Base-by-base conservation (phyloP, 2,797 vertebrate genomes). In the Glossophaga mutica region DNA sequence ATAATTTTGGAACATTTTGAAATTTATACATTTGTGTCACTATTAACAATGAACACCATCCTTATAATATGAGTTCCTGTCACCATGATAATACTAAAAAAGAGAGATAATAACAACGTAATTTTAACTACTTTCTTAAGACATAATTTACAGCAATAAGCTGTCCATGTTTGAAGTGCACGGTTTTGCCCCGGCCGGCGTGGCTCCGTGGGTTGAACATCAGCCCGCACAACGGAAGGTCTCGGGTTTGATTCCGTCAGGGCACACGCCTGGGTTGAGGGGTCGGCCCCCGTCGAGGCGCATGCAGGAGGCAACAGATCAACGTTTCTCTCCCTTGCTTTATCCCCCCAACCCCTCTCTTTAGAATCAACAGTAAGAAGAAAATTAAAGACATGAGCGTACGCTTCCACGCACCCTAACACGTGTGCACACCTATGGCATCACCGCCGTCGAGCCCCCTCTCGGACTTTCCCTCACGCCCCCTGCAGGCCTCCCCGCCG, bases 31-130 rank as follows among this genome's bases (percentile, higher is more conserved):
- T 10, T 34, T 22, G 6, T 68, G 42, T 76, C 11, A 67, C 10
- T 65, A 82, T 93, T 46, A 70, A 78, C 92, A 94, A 48, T 79
- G 46, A 87, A 65, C 85, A 81, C 8, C 5, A 55, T 50, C 9
- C 62, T 82, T 46, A 42, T 29, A 62, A 89, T 24, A n/a, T n/a
- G n/a, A 77, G 32, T 79, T 90, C 37, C 83, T 34, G 21, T 86
- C 62, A 62, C 24, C 32, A 79, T 0, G 18, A 59, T 37, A 71
- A 18, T 34, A 37, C 19, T 46, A 10, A 34, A 77, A 52, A 34
- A 50, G 16, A 52, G 0, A 78, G n/a, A 57, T 8, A 71, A 46
- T 3, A 32, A 65, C 14, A 39, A 10, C n/a, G 5, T 9, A 48
- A 52, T 18, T 94, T 73, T n/a, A 81, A 46, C 26, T 50, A 37